Base-by-base conservation (phyloP, 2,888 invertebrate genomes). In the Stomorhina lunata region DNA sequence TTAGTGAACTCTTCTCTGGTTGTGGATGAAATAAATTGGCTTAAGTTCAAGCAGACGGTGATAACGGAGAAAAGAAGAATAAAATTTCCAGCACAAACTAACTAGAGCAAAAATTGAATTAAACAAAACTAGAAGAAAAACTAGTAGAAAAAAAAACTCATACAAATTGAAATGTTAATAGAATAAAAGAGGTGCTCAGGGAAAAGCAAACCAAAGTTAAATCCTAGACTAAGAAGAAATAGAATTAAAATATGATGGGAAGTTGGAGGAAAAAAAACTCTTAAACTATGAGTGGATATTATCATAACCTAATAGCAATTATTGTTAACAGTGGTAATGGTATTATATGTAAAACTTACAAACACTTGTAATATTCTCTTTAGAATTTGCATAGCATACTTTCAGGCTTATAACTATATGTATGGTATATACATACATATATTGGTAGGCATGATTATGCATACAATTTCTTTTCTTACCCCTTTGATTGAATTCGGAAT, bases 21-120 rank as follows among this genome's bases (percentile, higher is more conserved):
- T 32, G 48, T 32, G 10, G 57, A n/a, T 71, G 65, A 65, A 71
- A 50, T 57, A 71, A 82, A 81, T 78, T 78, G 77, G 73, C 55
- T 81, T 69, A 63, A 78, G 63, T 78, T 78, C 63, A 77, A n/a
- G n/a, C n/a, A n/a, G n/a, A 69, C 80, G 55, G 15, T 22, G n/a
- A n/a, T n/a, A n/a, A n/a, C n/a, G 29, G 9, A 29, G 53, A 53
- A 55, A 22, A 43, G 29, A 53, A 22, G 32, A 4, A 17, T 10
- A 5, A 68, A 45, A 17, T 55, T 34, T 66, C 27, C 15, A 77
- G 27, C 45, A 68, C 43, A 72, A 68, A 68, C 40, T 57, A 81
- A 77, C 45, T 77, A 32, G 63, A 78, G 48, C 55, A 73, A 69
- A 55, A 81, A 69, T 78, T 78, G 40, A 59, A 81, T 81, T 81